Conservation (phyloP, 2,888 invertebrate genomes). For the Chrysotoxum bicinctum region DNA sequence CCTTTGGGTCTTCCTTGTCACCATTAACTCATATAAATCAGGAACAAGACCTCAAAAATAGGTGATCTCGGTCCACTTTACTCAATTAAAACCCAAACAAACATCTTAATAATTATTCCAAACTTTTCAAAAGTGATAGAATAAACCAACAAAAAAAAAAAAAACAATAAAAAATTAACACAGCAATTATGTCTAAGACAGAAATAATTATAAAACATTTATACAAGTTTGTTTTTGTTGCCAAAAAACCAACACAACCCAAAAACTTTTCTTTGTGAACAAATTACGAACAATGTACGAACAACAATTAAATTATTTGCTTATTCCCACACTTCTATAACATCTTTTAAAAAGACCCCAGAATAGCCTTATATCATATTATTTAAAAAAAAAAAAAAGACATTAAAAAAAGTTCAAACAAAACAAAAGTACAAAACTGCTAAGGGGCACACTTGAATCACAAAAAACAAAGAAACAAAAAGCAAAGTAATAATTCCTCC, state of each 20-base stretch:
- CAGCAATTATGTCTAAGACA: constrained; percentile 23
- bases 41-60: background rate
- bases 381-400: constrained; percentile 8
- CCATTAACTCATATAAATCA: background rate
- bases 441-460: constrained; percentile 61
- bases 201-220: constrained; percentile 29
- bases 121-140: background rate
- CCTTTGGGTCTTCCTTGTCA: background rate
- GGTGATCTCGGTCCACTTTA: background rate
- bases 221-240: background rate
- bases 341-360: constrained; percentile 7
- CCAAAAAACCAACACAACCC: constrained; percentile 10
- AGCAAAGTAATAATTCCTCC: constrained; percentile 6
- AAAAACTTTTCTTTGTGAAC: constrained; percentile 9
- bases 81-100: background rate
- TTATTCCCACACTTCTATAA: constrained; percentile 62
- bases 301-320: constrained; percentile 66
- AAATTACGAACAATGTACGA: constrained; percentile 41
- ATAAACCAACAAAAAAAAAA: background rate
- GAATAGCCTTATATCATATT: constrained; percentile 31
- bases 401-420: constrained; percentile 35
- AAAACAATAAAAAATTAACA: constrained; percentile 5
- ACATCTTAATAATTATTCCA: constrained; percentile 13
- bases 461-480: constrained; percentile 25
- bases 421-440: constrained; percentile 52